Conservation (phyloP, 92 coral and sea anemone genomes). For the Pocillopora meandrina region DNA sequence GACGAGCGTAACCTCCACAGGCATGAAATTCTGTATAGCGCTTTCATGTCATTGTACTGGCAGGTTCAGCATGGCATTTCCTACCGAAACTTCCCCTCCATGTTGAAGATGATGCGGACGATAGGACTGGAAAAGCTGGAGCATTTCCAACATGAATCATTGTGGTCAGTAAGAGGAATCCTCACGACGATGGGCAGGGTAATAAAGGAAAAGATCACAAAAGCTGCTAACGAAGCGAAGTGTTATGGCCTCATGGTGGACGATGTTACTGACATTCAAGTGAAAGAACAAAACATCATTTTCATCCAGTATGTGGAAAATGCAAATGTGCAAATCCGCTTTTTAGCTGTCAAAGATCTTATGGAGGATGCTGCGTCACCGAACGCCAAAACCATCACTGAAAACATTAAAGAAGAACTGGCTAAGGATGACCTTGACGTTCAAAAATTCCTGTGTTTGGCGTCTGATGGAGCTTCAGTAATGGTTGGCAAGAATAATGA, state of each 20-base stretch:
- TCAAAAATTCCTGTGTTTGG: conserved; percentile 23
- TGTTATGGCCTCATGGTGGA: conserved; percentile 38
- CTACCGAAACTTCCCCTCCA: conserved; percentile 29
- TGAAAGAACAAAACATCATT: conserved; percentile 29
- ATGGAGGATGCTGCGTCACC: conserved; percentile 10
- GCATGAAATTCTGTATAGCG: conserved; percentile 26
- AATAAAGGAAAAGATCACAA: conserved; percentile 31
- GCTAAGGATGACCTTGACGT: conserved; percentile 3
- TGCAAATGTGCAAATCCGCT: conserved; percentile 18
- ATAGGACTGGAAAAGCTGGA: conserved; percentile 37
- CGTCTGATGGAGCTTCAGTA: conserved; percentile 28
- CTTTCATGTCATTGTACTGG: conserved; percentile 31
- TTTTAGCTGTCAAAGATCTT: conserved; percentile 12
- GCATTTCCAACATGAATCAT: conserved; percentile 31
- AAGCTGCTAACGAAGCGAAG: conserved; percentile 32
- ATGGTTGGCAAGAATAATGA: conserved; percentile 18
- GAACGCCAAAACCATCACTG: conserved; percentile 32
- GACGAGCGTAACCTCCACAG: conserved; percentile 19
- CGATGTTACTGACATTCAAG: conserved; percentile 29
- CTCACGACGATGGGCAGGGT: conserved; percentile 27
- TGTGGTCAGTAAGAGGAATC: conserved; percentile 37
- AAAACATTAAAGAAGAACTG: conserved; percentile 20
- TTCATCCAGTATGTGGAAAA: conserved; percentile 16
- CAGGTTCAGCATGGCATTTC: conserved; percentile 42
- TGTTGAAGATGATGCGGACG: conserved; percentile 29